Percentiles rank a stretch among this genome's conserved stretches.
phyloP scores from a whole-genome alignment of 2,797 vertebrate genomes.

The Sebastes baramenuke region DNA sequence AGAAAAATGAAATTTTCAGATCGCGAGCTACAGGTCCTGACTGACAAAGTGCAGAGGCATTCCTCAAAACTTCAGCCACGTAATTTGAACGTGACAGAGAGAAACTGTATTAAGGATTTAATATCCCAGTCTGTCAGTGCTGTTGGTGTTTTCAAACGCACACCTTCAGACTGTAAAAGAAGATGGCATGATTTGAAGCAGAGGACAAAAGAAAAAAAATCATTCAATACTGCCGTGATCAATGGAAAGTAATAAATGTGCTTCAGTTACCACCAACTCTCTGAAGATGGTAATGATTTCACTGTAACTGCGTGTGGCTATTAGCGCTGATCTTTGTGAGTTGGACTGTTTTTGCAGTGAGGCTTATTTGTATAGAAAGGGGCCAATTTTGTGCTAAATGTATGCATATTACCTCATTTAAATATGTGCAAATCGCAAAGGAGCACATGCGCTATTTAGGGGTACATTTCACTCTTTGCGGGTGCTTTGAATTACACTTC shows the following conservation, averaged over 20 bases:
- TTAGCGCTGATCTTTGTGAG: too few species aligned
- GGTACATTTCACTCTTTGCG: too few species aligned
- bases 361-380: not conserved
- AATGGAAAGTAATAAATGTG: not conserved
- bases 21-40: not conserved
- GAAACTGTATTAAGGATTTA: not conserved
- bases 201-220: not conserved
- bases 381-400: not conserved
- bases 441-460: not conserved
- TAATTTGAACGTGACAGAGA: not conserved
- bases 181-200: not conserved
- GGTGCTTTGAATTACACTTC: too few species aligned
- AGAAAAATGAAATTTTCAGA: not conserved
- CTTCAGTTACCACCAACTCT: not conserved
- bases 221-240: not conserved
- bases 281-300: not conserved
- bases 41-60: not conserved
- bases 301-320: not conserved
- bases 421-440: not conserved
- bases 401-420: not conserved
- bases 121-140: not conserved
- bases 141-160: not conserved
- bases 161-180: not conserved
- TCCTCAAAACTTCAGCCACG: not conserved
- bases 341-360: not conserved